These are phyloP conservation scores for Adelges cooleyi DNA, from an alignment of 1,140 invertebrate genomes.

Conservation along the genomic window DNA sequence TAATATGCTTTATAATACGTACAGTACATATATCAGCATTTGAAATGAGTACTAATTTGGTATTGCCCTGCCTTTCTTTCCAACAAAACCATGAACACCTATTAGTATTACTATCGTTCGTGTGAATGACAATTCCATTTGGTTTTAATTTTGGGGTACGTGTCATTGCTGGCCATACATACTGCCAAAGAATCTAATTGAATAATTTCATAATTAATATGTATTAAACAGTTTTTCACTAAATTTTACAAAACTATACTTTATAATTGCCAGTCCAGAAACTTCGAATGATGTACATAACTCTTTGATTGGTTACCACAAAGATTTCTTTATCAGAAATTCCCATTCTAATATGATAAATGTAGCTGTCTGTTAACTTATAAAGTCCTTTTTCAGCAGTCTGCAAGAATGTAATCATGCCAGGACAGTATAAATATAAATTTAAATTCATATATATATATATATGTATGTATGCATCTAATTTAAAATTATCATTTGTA, in stretches of 20 bases:
- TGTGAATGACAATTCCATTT: constrained; percentile 1
- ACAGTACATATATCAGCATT: constrained; percentile 3
- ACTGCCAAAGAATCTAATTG: constrained; percentile 17
- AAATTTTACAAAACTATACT: constrained; percentile 6
- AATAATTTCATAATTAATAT: neutral
- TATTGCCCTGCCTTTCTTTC: constrained; percentile 1
- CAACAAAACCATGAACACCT: neutral
- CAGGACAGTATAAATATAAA: too few species aligned
- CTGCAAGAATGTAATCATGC: constrained; percentile 42
- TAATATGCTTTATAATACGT: neutral
- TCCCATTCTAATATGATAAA: constrained; percentile 61
- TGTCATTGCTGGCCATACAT: neutral
- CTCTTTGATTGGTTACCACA: constrained; percentile 11
- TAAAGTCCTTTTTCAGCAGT: constrained; percentile 80
- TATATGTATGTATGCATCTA: too few species aligned
- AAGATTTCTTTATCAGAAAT: constrained; percentile 27
- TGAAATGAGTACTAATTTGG: neutral
- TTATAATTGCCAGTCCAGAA: constrained; percentile 11
- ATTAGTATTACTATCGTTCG: neutral
- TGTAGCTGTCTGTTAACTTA: constrained; percentile 72
- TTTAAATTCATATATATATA: too few species aligned
- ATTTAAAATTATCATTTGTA: too few species aligned
- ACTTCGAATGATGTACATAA: constrained; percentile 15
- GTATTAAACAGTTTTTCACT: neutral
- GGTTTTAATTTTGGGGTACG: constrained; percentile 7